Percentiles rank a stretch among this genome's conserved stretches.
phyloP scores from a whole-genome alignment of 2,888 invertebrate genomes.

The Drosophila ezoana region DNA sequence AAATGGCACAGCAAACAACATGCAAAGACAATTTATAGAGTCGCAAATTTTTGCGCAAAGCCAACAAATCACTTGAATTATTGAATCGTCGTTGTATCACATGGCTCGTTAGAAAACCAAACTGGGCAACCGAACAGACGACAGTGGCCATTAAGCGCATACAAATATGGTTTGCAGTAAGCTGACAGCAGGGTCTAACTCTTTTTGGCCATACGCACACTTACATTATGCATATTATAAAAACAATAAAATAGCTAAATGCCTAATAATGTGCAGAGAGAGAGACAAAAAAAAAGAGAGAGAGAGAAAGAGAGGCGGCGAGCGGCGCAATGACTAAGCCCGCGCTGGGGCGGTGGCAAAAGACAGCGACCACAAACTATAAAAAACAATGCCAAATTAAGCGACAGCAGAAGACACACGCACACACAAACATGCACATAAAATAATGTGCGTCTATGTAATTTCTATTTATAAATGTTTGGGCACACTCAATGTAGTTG shows the following conservation, averaged over 20 bases:
- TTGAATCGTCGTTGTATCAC: conserved; percentile 48
- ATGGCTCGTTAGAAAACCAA: conserved; percentile 67
- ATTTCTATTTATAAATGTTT: conserved; percentile 59
- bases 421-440: conserved; percentile 19
- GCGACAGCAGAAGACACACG: conserved; percentile 41
- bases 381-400: conserved; percentile 73
- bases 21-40: conserved; percentile 63
- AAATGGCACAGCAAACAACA: conserved; percentile 39
- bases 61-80: conserved; percentile 63
- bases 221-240: conserved; percentile 54
- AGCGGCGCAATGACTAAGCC: conserved; percentile 34
- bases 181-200: conserved; percentile 58
- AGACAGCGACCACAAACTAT: conserved; percentile 32
- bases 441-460: conserved; percentile 41
- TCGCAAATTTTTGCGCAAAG: conserved; percentile 58
- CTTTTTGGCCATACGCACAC: conserved; percentile 64
- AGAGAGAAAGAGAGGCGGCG: conserved; percentile 7
- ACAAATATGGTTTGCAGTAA: conserved; percentile 68
- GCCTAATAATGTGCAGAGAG: conserved; percentile 66
- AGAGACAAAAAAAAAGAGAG: conserved; percentile 1
- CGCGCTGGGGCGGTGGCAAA: conserved; percentile 41
- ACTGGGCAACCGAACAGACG: conserved; percentile 41
- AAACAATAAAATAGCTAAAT: conserved; percentile 66
- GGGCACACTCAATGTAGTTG: conserved; percentile 42
- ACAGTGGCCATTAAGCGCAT: conserved; percentile 58